phyloP scores from a whole-genome alignment of 2,888 invertebrate genomes.

The Leptopilina drosophilae region DNA sequence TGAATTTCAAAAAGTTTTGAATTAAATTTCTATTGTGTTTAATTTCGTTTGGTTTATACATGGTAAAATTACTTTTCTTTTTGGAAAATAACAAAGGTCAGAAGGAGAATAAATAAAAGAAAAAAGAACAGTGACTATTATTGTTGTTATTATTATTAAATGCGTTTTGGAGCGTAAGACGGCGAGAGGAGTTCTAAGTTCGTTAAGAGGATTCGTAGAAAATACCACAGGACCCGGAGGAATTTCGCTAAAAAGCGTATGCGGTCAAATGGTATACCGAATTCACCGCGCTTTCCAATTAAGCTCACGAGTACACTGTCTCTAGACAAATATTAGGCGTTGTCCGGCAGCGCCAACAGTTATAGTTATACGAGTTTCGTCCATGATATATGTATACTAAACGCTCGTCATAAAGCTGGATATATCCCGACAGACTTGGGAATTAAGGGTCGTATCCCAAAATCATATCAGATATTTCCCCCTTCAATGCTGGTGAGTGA shows the following conservation, averaged over 20 bases:
- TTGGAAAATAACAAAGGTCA: no score
- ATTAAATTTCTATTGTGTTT: no score
- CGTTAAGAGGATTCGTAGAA: slow-evolving; percentile 10
- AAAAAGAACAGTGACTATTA: neutral
- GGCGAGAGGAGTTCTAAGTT: slow-evolving; percentile 5
- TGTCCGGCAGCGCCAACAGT: slow-evolving; percentile 1
- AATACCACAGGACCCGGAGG: slow-evolving; percentile 18
- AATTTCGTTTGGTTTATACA: no score
- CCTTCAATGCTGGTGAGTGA: neutral
- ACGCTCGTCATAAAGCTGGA: slow-evolving; percentile 14
- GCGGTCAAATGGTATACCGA: slow-evolving; percentile 34
- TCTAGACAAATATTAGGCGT: slow-evolving; percentile 34
- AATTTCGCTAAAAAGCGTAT: slow-evolving; percentile 24
- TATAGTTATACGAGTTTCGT: neutral
- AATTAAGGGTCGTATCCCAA: neutral
- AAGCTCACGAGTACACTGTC: slow-evolving; percentile 19
- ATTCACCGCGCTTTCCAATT: slow-evolving; percentile 33
- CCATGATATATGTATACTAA: slow-evolving; percentile 3
- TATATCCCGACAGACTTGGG: neutral
- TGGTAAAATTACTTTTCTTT: no score
- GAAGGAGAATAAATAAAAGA: no score
- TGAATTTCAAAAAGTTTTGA: no score
- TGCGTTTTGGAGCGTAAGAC: neutral
- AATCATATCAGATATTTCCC: neutral
- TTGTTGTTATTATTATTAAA: slow-evolving; percentile 12